Conservation (phyloP, 2,113 vertebrate species). For the Platysteira castanea region DNA sequence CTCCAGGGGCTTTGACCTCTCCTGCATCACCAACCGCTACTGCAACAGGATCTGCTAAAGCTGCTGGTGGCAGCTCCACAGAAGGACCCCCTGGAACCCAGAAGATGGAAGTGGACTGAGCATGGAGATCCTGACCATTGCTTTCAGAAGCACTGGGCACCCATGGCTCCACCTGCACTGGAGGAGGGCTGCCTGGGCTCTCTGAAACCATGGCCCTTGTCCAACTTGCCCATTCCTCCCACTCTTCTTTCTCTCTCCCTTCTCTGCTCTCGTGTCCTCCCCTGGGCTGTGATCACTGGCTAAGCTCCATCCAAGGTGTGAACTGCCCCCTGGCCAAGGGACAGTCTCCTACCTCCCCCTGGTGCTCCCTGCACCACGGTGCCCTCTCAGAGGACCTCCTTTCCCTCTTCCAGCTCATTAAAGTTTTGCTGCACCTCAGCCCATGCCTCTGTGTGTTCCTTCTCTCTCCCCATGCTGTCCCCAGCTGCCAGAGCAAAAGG, state of each 20-base stretch:
- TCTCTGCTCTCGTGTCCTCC: neutral
- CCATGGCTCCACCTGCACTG: neutral
- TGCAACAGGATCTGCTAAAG: neutral
- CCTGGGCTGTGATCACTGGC: neutral
- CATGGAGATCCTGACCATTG: neutral
- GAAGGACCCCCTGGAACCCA: neutral
- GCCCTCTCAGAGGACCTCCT: neutral
- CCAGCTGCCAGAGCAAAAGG: neutral
- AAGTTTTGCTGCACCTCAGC: neutral
- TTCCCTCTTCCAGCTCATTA: neutral
- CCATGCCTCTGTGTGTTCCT: neutral
- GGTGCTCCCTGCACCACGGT: neutral
- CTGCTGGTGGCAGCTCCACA: neutral
- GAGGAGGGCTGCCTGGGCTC: accelerated
- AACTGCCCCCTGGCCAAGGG: neutral
- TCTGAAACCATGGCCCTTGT: neutral
- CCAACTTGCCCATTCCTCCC: neutral
- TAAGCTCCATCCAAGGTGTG: neutral
- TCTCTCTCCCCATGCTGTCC: accelerated
- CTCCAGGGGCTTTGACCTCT: neutral
- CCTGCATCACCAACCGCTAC: neutral
- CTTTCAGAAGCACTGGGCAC: neutral
- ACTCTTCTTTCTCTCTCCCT: accelerated
- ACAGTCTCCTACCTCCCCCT: neutral
- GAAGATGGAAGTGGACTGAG: neutral